Percentiles rank a stretch among this genome's conserved stretches.
Evolutionary conservation across 2,797 vertebrate species (phyloP).

Genomic region (Gobio occitaniae): DNA sequence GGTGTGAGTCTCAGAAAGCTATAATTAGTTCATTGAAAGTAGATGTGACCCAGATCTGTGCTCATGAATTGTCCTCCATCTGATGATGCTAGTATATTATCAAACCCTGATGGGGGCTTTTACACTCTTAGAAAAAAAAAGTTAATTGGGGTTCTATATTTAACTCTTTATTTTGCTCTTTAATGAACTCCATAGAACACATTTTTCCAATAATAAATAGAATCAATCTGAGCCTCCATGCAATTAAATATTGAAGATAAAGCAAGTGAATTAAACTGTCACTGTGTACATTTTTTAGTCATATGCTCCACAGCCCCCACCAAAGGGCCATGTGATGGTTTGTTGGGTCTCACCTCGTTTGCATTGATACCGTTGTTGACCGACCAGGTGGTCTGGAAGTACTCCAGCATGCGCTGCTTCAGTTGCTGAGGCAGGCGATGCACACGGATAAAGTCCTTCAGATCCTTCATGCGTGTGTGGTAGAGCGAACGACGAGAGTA

Average conservation of each 20-base stretch:
- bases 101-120: conserved; percentile 31
- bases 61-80: conserved; percentile 19
- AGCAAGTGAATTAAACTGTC: conserved; percentile 1
- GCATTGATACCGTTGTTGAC: conserved; percentile 95
- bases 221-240: not conserved
- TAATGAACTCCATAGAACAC: not conserved
- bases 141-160: conserved; percentile 25
- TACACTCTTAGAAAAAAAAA: not conserved
- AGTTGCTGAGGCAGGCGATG: conserved; percentile 92
- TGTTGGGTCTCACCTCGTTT: conserved; percentile 83
- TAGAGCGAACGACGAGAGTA: conserved; percentile 94
- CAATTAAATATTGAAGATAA: not conserved
- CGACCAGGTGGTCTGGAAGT: conserved; percentile 97
- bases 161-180: conserved; percentile 12
- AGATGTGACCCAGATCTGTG: conserved; percentile 47
- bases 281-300: not conserved
- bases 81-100: conserved; percentile 34
- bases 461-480: conserved; percentile 94
- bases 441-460: conserved; percentile 94
- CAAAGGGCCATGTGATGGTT: not conserved
- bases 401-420: conserved; percentile 95
- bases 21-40: conserved; percentile 56
- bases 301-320: not conserved
- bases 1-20: not conserved
- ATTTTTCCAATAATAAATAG: not conserved